A percentile compares a stretch with the other conserved stretches of the same genome.
phyloP scores from a whole-genome alignment of 2,113 vertebrate genomes.

The Tupaia tana region DNA sequence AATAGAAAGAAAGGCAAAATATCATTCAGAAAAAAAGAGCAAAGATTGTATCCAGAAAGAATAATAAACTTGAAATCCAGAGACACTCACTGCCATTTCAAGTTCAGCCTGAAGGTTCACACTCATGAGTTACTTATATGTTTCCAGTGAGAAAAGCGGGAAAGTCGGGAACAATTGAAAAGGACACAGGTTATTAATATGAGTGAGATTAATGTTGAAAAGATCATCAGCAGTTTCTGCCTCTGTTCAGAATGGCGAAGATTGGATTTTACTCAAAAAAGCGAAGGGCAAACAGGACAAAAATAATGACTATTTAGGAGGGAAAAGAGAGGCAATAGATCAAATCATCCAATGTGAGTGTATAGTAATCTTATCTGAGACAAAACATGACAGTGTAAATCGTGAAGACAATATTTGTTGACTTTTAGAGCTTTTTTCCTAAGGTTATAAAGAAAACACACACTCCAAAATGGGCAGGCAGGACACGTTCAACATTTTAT shows the following conservation, averaged over 20 bases:
- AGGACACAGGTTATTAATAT: constrained; percentile 65
- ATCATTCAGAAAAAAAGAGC: constrained; percentile 29
- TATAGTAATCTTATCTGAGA: neutral
- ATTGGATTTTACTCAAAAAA: constrained; percentile 76
- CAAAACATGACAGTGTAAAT: neutral
- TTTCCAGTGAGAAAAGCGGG: constrained; percentile 67
- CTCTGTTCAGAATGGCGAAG: constrained; percentile 53
- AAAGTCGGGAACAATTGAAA: constrained; percentile 58
- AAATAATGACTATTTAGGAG: constrained; percentile 58
- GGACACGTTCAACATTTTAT: neutral
- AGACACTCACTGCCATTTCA: neutral
- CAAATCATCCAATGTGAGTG: constrained; percentile 25
- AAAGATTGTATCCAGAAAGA: constrained; percentile 61
- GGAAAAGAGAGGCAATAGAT: constrained; percentile 39
- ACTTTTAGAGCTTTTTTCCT: neutral
- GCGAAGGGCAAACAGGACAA: constrained; percentile 71
- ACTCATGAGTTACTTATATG: neutral
- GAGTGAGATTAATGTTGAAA: constrained; percentile 77
- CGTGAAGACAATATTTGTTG: neutral
- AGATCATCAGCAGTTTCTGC: constrained; percentile 74
- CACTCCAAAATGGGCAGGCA: neutral
- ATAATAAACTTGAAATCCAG: constrained; percentile 63
- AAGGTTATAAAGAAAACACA: neutral
- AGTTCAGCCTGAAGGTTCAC: constrained; percentile 20
- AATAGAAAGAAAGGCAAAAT: constrained; percentile 49